Evolutionary conservation across 2,888 invertebrate genomes (phyloP), one percentile per base, ranked within the genome.

Genomic region (Alentia gelatinosa): DNA sequence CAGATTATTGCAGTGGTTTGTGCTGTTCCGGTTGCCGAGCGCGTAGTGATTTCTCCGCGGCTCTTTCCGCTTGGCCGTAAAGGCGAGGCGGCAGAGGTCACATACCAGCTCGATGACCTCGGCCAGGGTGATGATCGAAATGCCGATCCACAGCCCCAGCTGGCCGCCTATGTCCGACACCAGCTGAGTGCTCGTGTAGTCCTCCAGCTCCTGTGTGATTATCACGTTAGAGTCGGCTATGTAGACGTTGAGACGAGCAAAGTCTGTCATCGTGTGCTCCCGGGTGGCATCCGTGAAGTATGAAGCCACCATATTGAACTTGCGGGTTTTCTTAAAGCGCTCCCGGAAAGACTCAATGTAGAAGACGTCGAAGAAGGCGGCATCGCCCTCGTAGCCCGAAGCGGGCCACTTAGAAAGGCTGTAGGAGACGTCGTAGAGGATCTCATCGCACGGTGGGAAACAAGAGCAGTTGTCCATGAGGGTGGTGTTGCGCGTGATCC

Each of bases 351-450:
- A 26, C 68, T 91, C 93, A 50, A 93, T 92, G 35, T 86, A 79
- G 89, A 93, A 93, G n/a, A 93, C 91, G 74, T 93, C 93, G 37
- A 88, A 90, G 63, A 79, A 93, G 42, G 93, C 92, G 15, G 93
- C 92, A 79, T 93, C 93, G 0, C 93, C 93, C 47, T 93, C 93
- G 63, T 93, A 93, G 12, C 93, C 92, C 1, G 93, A 84, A 0
- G 93, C 93, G n/a, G 93, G 93, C 93, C 93, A 93, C 79, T 93
- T 93, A 26, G 92, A 91, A 33, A 92, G 92, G 68, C 92, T 92
- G 74, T 93, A 93, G 47, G 92, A 92, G 26, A 93, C 93, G 47
- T 92, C 93, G 75, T 93, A 93, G 5, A 90, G 35, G 56, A 92
- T 63, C 68, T 93, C 93, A 40, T 93, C 93, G 84, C 93, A 93